phyloP scores from a whole-genome alignment of 1,140 invertebrate genomes.

The Zaprionus capensis region DNA sequence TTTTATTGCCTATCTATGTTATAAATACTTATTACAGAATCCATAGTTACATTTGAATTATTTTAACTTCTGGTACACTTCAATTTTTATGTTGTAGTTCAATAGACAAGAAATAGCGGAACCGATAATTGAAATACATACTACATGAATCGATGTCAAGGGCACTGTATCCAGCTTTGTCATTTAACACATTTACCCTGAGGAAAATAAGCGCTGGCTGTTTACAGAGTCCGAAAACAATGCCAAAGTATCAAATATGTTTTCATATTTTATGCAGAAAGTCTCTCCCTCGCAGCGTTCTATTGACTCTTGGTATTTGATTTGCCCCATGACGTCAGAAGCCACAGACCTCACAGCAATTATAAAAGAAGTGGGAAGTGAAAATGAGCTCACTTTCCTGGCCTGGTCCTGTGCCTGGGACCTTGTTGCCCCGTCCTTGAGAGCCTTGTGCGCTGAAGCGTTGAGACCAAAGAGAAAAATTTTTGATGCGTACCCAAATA shows the following conservation, averaged over 20 bases:
- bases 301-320: conserved; percentile 50
- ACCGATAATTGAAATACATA: neutral
- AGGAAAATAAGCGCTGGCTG: conserved; percentile 40
- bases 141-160: neutral
- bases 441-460: conserved; percentile 49
- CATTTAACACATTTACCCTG: conserved; percentile 14
- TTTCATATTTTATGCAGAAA: conserved; percentile 48
- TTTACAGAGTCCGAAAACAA: conserved; percentile 45
- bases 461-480: conserved; percentile 44
- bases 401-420: conserved; percentile 3
- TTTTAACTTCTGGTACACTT: no score
- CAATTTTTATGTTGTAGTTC: no score
- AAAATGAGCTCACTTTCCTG: conserved; percentile 27
- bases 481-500: conserved; percentile 56
- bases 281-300: conserved; percentile 49
- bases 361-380: conserved; percentile 48
- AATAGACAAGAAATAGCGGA: neutral
- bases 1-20: no score
- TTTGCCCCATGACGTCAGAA: conserved; percentile 48
- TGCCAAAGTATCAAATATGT: conserved; percentile 54
- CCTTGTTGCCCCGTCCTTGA: conserved; percentile 47
- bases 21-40: no score
- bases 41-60: no score
- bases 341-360: conserved; percentile 51
- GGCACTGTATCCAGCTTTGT: neutral